These are phyloP conservation scores for Pheucticus melanocephalus DNA, from an alignment of 2,113 vertebrate species.

Conservation along the genomic window DNA sequence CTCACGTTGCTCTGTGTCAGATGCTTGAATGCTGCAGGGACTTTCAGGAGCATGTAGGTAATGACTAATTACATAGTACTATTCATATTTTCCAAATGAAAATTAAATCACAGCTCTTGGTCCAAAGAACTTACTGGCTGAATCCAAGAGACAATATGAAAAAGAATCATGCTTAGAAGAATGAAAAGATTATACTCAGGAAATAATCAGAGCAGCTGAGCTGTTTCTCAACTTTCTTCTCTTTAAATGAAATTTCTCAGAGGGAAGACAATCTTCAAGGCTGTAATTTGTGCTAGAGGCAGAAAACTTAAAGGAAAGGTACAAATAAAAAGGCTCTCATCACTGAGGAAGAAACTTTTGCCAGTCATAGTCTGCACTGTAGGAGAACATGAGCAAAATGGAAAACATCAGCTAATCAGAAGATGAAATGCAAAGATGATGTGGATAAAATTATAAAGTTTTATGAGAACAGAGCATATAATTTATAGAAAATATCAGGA, in stretches of 20 bases:
- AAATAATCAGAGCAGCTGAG: not conserved
- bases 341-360: not conserved
- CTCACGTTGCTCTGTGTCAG: not conserved
- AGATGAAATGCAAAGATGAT: not conserved
- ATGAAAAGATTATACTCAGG: not conserved
- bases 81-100: not conserved
- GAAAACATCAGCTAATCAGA: not conserved
- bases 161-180: not conserved
- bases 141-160: not conserved
- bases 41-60: not conserved
- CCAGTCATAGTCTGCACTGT: not conserved
- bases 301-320: not conserved
- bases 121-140: not conserved
- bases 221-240: not conserved
- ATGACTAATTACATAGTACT: not conserved
- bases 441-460: not conserved
- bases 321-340: not conserved
- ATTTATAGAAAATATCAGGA: not conserved
- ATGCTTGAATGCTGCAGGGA: not conserved
- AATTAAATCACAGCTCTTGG: not conserved
- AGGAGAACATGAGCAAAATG: not conserved
- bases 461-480: not conserved
- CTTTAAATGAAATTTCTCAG: not conserved
- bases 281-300: not conserved
- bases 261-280: not conserved